Percentiles rank a stretch among this genome's conserved stretches.
Conservation (phyloP, 2,797 vertebrate species). For the Pempheris klunzingeri region DNA sequence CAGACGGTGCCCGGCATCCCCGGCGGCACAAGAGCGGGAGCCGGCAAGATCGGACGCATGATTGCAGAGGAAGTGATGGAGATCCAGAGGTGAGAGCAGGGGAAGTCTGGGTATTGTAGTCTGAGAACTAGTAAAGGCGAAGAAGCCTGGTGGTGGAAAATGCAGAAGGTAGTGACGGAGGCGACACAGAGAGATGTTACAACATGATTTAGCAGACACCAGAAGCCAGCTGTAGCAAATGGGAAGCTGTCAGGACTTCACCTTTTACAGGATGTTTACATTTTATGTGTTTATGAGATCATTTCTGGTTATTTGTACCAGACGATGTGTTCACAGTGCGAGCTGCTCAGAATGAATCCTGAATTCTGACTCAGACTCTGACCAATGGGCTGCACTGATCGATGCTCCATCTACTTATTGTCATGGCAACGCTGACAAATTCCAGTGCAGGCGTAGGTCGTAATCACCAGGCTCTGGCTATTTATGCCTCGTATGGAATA, state of each 20-base stretch:
- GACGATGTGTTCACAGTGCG: not conserved
- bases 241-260: not conserved
- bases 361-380: constrained; percentile 10
- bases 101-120: not conserved
- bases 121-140: not conserved
- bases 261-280: not conserved
- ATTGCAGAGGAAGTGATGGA: constrained; percentile 99
- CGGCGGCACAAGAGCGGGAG: constrained; percentile 95
- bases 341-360: not conserved
- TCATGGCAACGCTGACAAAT: constrained; percentile 23
- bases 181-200: not conserved
- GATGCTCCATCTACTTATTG: constrained; percentile 7
- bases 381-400: not conserved
- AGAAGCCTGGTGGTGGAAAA: not conserved
- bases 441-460: not conserved
- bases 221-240: not conserved
- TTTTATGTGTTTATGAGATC: not conserved
- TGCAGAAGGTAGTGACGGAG: not conserved
- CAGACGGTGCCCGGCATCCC: constrained; percentile 97
- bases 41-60: constrained; percentile 99
- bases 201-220: constrained; percentile 6
- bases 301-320: not conserved
- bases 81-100: constrained; percentile 92
- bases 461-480: not conserved
- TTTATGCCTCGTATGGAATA: not conserved